phyloP scores from a whole-genome alignment of 2,113 vertebrate species.

The Lepus timidus region DNA sequence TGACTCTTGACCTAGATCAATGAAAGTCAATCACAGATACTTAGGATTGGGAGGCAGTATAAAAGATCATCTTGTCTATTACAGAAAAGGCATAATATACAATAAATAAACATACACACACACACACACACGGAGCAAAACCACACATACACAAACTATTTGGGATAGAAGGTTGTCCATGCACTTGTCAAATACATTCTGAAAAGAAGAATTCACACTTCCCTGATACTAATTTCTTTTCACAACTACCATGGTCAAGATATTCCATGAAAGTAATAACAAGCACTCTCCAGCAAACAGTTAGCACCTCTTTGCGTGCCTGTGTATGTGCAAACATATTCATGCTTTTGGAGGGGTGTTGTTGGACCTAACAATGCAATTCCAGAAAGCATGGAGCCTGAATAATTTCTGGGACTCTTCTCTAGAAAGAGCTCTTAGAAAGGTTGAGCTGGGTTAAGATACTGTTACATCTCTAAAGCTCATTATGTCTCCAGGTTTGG shows the following conservation, averaged over 20 bases:
- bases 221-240: slow-evolving; percentile 30
- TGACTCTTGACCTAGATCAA: neutral
- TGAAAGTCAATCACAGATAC: slow-evolving; percentile 40
- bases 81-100: slow-evolving; percentile 6
- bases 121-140: neutral
- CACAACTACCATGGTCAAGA: neutral
- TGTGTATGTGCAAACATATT: neutral
- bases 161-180: slow-evolving; percentile 13
- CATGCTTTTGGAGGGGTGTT: neutral
- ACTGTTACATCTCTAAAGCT: slow-evolving; percentile 1
- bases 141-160: slow-evolving; percentile 33
- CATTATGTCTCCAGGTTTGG: neutral
- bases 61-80: slow-evolving; percentile 44
- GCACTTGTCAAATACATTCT: slow-evolving; percentile 52
- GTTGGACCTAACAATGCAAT: slow-evolving; percentile 30
- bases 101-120: too few species aligned
- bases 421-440: slow-evolving; percentile 11
- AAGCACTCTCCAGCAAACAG: neutral
- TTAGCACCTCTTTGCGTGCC: neutral
- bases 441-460: slow-evolving; percentile 25
- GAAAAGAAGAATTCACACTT: slow-evolving; percentile 64
- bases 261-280: slow-evolving; percentile 49
- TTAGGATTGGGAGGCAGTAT: slow-evolving; percentile 41
- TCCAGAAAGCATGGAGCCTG: neutral
- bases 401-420: slow-evolving; percentile 47